Evolutionary conservation across 2,888 invertebrate species (phyloP).

Genomic region (Stenchaetothrips biformis): DNA sequence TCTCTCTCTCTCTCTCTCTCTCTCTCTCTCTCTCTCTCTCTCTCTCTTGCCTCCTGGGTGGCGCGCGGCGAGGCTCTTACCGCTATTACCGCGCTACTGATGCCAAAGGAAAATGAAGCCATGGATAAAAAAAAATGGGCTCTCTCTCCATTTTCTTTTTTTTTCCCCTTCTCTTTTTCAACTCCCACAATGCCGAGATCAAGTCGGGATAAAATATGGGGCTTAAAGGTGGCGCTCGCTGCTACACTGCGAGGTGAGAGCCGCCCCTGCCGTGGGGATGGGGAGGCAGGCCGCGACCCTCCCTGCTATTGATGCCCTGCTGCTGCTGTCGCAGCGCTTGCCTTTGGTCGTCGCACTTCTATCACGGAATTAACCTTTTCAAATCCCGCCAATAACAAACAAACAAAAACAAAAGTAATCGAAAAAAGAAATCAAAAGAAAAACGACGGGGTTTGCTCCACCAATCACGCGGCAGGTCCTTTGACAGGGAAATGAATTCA

Average conservation of each 20-base stretch:
- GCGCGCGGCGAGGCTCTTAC: background rate
- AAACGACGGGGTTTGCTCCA: too few species aligned
- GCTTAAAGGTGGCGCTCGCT: background rate
- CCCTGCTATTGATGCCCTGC: background rate
- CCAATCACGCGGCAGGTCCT: too few species aligned
- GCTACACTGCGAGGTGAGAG: background rate
- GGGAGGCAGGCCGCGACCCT: background rate
- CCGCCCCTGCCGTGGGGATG: background rate
- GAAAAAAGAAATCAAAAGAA: too few species aligned
- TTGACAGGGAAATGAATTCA: too few species aligned
- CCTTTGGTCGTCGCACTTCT: too few species aligned
- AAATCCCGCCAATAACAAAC: background rate
- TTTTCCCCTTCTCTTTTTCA: background rate
- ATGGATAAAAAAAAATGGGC: background rate
- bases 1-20: background rate
- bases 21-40: too few species aligned
- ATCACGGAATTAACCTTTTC: background rate
- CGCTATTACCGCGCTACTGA: background rate
- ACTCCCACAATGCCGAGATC: background rate
- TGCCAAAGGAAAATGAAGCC: background rate
- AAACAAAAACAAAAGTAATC: too few species aligned
- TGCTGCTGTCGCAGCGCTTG: too few species aligned
- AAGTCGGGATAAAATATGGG: conserved; percentile 1
- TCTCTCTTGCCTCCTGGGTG: too few species aligned
- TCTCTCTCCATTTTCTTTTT: background rate